Base-by-base conservation (phyloP, 2,797 vertebrate species). In the Ataeniobius toweri region DNA sequence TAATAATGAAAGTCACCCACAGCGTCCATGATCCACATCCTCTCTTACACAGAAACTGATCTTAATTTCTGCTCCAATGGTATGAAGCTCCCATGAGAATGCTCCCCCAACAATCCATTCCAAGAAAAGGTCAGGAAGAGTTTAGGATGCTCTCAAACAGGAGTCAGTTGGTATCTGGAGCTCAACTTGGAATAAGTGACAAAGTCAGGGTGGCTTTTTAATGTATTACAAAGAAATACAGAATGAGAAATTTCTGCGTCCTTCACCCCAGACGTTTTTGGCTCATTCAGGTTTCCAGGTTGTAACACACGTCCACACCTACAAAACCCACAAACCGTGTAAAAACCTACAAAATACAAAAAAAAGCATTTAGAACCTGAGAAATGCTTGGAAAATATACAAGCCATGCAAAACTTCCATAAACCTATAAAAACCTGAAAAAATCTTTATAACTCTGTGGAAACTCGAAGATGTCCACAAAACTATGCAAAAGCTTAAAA, bases 71-170 rank as follows among this genome's bases (percentile, higher is more conserved):
- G 6, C 61, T 65, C 61, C 36, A 36, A 65, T 31, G 26, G 61
- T 39, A 20, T 39, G 61, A 16, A 22, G 31, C 31, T 65, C 61
- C 61, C 61, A 65, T 1, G 31, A 65, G 61, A 39, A 22, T 6
- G 3, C 53, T n/a, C 39, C 61, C 68, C 46, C 44, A 85, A 71
- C 75, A 77, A 63, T 28, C 39, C 48, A 56, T 50, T 36, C 28
- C 56, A 81, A n/a, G 67, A 80, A 88, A 88, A 88, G 89, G 88
- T 90, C 85, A 80, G 14, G 75, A 71, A 76, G 76, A 92, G 89
- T 83, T 91, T 79, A 92, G 85, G 75, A 83, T 92, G 90, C 82
- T 9, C 85, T 77, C 78, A 26, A 28, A 80, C 20, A 24, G 92
- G 89, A 92, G 91, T 88, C 83, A 88, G 80, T 73, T 79, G 56